Evolutionary conservation across 2,113 vertebrate species (phyloP).

Genomic region (Ptyas mucosa): DNA sequence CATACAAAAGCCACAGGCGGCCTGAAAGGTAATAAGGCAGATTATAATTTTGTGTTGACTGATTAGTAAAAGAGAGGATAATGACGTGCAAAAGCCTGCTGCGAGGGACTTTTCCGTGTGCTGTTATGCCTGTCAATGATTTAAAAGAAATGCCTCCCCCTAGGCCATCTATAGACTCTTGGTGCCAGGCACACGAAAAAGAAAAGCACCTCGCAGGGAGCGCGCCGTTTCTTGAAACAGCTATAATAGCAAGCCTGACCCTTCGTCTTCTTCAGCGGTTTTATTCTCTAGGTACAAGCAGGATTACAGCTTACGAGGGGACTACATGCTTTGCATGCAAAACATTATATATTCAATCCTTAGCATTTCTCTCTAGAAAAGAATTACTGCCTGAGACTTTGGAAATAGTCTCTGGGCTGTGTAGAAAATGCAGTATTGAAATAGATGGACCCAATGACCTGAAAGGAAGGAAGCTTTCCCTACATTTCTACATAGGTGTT

Average conservation of each 20-base stretch:
- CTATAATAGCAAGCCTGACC: constrained; percentile 7
- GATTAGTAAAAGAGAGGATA: constrained; percentile 23
- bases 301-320: not conserved
- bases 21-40: fast-evolving
- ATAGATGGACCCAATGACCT: too few species aligned
- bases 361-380: not conserved
- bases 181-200: not conserved
- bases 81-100: not conserved
- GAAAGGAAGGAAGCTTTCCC: not conserved
- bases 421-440: not conserved
- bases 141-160: constrained; percentile 21
- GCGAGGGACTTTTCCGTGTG: not conserved
- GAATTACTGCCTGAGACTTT: not conserved
- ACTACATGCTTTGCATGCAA: not conserved
- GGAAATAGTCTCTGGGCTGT: not conserved
- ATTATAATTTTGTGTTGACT: not conserved
- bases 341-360: not conserved
- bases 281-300: not conserved
- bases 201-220: not conserved
- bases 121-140: not conserved
- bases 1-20: not conserved
- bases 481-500: not conserved
- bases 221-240: not conserved
- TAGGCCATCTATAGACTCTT: not conserved
- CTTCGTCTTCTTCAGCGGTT: not conserved